Percentiles rank a stretch among this genome's conserved stretches.
These are phyloP conservation scores for Thalassarche chlororhynchos DNA, from an alignment of 2,113 vertebrate genomes.

Conservation along the genomic window DNA sequence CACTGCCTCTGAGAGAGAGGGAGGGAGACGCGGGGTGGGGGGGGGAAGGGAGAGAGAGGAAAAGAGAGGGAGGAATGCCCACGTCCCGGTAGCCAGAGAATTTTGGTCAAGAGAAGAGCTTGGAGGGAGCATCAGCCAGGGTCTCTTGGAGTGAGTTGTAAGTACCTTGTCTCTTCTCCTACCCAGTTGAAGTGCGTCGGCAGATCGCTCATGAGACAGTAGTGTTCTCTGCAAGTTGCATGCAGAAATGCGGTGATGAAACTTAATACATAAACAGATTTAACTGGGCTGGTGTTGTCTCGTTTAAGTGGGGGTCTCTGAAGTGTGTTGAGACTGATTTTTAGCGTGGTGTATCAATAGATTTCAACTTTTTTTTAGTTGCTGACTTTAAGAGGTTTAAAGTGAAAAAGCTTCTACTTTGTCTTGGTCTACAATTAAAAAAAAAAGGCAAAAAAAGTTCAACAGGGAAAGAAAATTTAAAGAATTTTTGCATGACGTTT, in stretches of 20 bases:
- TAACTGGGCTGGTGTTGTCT: neutral
- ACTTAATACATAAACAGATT: neutral
- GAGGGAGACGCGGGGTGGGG: neutral
- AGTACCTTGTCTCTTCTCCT: slow-evolving; percentile 64
- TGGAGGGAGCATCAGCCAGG: slow-evolving; percentile 54
- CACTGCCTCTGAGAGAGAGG: slow-evolving; percentile 68
- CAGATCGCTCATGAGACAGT: neutral
- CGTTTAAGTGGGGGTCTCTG: neutral
- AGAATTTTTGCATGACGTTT: neutral
- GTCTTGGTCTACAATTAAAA: neutral
- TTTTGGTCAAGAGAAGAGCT: slow-evolving; percentile 56
- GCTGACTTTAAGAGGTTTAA: neutral
- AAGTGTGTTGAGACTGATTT: neutral
- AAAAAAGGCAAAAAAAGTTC: neutral
- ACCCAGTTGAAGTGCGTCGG: neutral
- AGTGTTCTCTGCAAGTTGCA: neutral
- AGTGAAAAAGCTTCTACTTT: neutral
- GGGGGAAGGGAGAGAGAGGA: neutral
- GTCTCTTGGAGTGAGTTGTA: slow-evolving; percentile 71
- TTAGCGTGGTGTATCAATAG: neutral
- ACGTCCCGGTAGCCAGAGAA: slow-evolving; percentile 29
- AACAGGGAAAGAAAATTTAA: neutral
- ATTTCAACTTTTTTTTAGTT: neutral
- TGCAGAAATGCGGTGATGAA: neutral
- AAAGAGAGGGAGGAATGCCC: slow-evolving; percentile 40